Base-by-base conservation (phyloP, 2,797 vertebrate species). In the Brachyrhaphis roseni region DNA sequence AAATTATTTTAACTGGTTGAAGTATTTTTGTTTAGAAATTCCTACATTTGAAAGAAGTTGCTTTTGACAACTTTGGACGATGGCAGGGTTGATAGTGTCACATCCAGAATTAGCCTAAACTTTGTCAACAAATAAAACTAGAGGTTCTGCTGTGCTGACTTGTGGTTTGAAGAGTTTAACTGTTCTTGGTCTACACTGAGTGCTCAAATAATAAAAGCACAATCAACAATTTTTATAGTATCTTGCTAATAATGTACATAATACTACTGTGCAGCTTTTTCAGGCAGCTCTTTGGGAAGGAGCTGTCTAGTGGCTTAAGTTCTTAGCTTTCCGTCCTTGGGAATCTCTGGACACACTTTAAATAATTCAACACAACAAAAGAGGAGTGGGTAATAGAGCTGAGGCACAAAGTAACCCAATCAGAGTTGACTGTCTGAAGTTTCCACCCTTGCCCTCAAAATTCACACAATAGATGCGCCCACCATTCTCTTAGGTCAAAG, bases 281-380 rank as follows among this genome's bases (percentile, higher is more conserved):
- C 13, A 64, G 5, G 2, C 23, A 4, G 0, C 31, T 43, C 26
- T 59, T 59, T 1, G 31, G 55, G 31, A 75, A 71, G 47, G 23
- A 80, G 64, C 20, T 82, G 75, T 79, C 79, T 79, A 83, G 74
- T 82, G 84, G 89, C 83, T 81, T 81, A 85, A 82, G 77, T 76
- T 68, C 70, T 81, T 70, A 77, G 66, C 75, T 82, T 77, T 80
- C 80, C 89, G 81, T 89, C 79, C 80, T 88, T 87, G 82, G 47
- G 78, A 91, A 80, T 53, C 80, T 80, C 76, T 78, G 87, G 84
- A 87, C 77, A 92, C 79, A 89, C 94, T 80, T 91, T 96, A 92
- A 96, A 96, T 95, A 92, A 96, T 96, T 96, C 93, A 94, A 86
- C 89, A 92, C 93, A 94, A 93, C 88, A 90, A 89, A 87, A 92